phyloP scores from a whole-genome alignment of 1,140 invertebrate species.

The Drosophila pectinifera region DNA sequence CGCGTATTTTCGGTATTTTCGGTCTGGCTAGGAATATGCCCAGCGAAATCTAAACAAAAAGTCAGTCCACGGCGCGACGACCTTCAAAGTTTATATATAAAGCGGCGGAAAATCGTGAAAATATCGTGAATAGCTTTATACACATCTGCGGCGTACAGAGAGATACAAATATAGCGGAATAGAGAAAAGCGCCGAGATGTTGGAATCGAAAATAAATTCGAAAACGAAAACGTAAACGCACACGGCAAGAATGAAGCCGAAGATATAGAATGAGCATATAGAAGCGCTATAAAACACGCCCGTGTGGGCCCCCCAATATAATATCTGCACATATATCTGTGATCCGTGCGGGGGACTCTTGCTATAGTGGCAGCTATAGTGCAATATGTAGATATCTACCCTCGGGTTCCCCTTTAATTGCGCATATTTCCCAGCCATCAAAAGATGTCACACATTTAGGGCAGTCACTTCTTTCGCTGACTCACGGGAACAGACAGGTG shows the following conservation, averaged over 20 bases:
- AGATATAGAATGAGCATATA: conserved; percentile 59
- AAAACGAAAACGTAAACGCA: conserved; percentile 67
- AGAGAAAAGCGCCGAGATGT: conserved; percentile 27
- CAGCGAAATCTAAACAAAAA: conserved; percentile 79
- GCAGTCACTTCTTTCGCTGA: conserved; percentile 52
- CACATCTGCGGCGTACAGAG: conserved; percentile 43
- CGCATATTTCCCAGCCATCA: conserved; percentile 24
- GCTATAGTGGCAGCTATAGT: conserved; percentile 29
- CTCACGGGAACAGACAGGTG: conserved; percentile 56
- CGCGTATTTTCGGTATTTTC: conserved; percentile 20
- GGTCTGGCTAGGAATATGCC: conserved; percentile 48
- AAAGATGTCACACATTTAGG: conserved; percentile 65
- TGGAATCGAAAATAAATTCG: conserved; percentile 76
- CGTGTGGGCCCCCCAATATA: conserved; percentile 52
- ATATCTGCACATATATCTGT: conserved; percentile 33
- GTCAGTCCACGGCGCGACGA: conserved; percentile 67
- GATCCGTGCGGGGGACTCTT: conserved; percentile 19
- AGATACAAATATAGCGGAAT: conserved; percentile 41
- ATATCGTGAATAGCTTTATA: conserved; percentile 77
- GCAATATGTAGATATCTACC: conserved; percentile 7
- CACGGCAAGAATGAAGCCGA: conserved; percentile 69
- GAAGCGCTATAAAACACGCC: conserved; percentile 64
- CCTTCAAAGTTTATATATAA: conserved; percentile 80
- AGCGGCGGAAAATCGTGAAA: conserved; percentile 57
- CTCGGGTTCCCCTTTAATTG: conserved; percentile 24